Evolutionary conservation across 2,113 vertebrate species (phyloP), one percentile per base, ranked within the genome.

Genomic region (Urocitellus parryii): DNA sequence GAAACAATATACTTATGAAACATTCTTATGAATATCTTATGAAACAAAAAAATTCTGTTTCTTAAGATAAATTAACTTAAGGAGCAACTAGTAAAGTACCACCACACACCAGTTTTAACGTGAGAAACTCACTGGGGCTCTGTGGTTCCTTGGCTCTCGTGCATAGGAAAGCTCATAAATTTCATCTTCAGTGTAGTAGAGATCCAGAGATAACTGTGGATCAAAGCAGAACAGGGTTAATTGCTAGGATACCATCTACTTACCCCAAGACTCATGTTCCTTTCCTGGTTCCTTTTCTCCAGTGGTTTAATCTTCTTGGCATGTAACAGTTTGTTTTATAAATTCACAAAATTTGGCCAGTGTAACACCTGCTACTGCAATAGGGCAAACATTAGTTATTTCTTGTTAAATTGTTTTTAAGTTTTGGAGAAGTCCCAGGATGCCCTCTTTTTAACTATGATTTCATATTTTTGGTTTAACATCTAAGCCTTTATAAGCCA

Each of bases 151-250:
- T 85, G 99, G 99, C 82, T 99, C 99, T 82, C 99, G 99, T 88
- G 99, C 98, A 37, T 99, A 99, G 0, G 99, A 99, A 92, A 99
- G 99, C 96, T 99, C 99, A 63, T 99, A 99, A 97, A 99, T 99
- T 98, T 99, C 99, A 95, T 99, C 99, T 98, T 99, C 99, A 0
- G 99, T 99, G 98, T 99, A 99, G 98, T 99, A 99, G 76, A 99
- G 99, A 96, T 99, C 99, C 97, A 99, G 98, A 51, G 99, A 99
- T 93, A 99, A 97, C 99, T 99, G 98, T 58, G 97, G 70, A 97
- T 78, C 9, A 97, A 97, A 97, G 65, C 56, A 98, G 88, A 37
- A 94, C 73, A n/a, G 32, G 18, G 82, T 98, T 96, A 97, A 51
- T 61, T 29, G 24, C 76, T 25, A n/a, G 96, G 32, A 37, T 70